Base-by-base conservation (phyloP, 2,888 invertebrate genomes). In the Phasia obesa region DNA sequence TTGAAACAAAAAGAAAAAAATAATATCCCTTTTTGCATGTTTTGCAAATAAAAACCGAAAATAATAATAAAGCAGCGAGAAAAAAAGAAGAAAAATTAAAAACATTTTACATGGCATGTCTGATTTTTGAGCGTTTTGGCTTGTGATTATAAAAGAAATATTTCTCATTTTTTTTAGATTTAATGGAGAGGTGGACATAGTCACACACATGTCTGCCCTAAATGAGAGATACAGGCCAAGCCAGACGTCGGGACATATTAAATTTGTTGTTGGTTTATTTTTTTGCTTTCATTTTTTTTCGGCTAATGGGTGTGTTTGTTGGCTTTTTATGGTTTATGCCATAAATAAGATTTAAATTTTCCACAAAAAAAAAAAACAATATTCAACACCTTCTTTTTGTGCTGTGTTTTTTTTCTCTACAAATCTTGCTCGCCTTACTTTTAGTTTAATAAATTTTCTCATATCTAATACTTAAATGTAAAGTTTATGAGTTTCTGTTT, bases 241-340 rank as follows among this genome's bases (percentile, higher is more conserved):
- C 60, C 67, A 79, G 83, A 79, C 83, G 83, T 79, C 83, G 79
- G 65, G 75, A 60, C 75, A 71, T 42, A 67, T 79, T 60, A 79
- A 71, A 67, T 62, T 74, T 60, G 47, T 55, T 38, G 47, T 71
- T 73, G 35, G 23, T 53, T 59, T 57, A 15, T 23, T 31, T 65
- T 49, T 13, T n/a, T 21, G 27, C n/a, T 11, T 38, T n/a, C 27
- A 27, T 53, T 42, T 31, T 31, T 35, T 71, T 78, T 78, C 27
- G 53, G 60, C 67, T 69, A 67, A 67, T 60, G 60, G 79, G 79
- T 67, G 79, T 80, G 79, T 74, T 74, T 49, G 31, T 62, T 77
- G 25, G 27, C 21, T 62, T 47, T 71, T 51, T 67, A 60, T 79
- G 67, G 73, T 21, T n/a, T 47, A 74, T 19, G 53, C 27, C 67